phyloP scores from a whole-genome alignment of 2,113 vertebrate species.

The Xenopus laevis region DNA sequence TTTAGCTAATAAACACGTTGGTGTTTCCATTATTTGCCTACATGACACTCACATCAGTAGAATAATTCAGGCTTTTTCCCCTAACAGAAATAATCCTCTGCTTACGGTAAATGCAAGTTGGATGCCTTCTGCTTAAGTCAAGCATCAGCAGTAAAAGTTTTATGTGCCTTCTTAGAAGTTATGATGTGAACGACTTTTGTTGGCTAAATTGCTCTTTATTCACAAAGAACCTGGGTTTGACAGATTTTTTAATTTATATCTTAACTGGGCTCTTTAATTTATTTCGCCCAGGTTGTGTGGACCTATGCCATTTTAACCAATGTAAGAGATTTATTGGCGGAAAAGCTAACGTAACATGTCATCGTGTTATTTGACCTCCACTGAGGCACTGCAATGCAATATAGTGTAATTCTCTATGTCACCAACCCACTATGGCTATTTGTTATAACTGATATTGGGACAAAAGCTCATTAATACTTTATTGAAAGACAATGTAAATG shows the following conservation, averaged over 20 bases:
- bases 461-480: too few species aligned
- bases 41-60: too few species aligned
- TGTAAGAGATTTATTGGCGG: conserved; percentile 13
- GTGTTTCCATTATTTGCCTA: too few species aligned
- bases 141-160: conserved; percentile 4
- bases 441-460: too few species aligned
- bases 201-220: conserved; percentile 25
- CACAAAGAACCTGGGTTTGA: conserved; percentile 1
- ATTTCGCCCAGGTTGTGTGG: conserved; percentile 10
- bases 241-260: conserved; percentile 27
- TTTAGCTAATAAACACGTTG: too few species aligned
- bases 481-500: too few species aligned
- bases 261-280: conserved; percentile 6
- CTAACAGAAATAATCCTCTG: not conserved
- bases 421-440: not conserved
- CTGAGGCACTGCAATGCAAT: not conserved
- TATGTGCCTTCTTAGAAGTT: conserved; percentile 7
- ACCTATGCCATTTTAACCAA: conserved; percentile 3
- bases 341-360: conserved; percentile 21
- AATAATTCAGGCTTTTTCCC: too few species aligned
- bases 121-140: not conserved
- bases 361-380: conserved; percentile 3
- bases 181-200: conserved; percentile 13
- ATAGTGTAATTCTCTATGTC: not conserved
- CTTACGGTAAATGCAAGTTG: not conserved